These are phyloP conservation scores for Drosophila ambigua DNA, from an alignment of 1,140 invertebrate species.

Conservation along the genomic window DNA sequence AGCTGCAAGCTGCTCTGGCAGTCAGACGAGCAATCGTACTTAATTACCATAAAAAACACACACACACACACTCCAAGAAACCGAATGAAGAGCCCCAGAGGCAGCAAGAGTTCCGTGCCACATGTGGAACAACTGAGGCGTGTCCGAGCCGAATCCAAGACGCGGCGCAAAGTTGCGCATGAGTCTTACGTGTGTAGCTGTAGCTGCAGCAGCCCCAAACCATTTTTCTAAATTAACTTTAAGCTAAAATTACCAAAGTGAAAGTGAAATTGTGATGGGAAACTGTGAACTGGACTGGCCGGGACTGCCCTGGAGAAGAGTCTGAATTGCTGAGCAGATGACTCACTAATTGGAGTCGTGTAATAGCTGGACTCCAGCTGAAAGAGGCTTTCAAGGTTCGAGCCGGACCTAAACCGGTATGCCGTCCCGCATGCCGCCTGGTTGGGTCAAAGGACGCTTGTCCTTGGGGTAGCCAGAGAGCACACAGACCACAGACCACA, in stretches of 20 bases:
- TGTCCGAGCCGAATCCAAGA: slow-evolving; percentile 17
- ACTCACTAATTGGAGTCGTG: slow-evolving; percentile 15
- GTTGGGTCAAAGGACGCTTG: slow-evolving; percentile 62
- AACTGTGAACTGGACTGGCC: not conserved
- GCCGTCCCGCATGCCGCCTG: not conserved
- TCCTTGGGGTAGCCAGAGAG: slow-evolving; percentile 45
- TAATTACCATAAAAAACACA: slow-evolving; percentile 58
- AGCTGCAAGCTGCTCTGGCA: slow-evolving; percentile 14
- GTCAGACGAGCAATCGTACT: slow-evolving; percentile 44
- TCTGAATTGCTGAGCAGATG: slow-evolving; percentile 8
- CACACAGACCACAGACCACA: too few relatives aligned
- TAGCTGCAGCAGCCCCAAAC: not conserved
- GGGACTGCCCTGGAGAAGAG: not conserved
- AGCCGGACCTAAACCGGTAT: slow-evolving; percentile 33
- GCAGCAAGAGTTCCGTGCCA: slow-evolving; percentile 57
- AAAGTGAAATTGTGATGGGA: slow-evolving; percentile 56
- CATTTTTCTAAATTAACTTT: slow-evolving; percentile 25
- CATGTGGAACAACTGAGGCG: slow-evolving; percentile 61
- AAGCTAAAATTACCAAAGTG: slow-evolving; percentile 25
- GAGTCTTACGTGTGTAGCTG: slow-evolving; percentile 12
- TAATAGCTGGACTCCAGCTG: not conserved
- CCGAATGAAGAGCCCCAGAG: slow-evolving; percentile 12
- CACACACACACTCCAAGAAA: slow-evolving; percentile 2
- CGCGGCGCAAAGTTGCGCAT: slow-evolving; percentile 12
- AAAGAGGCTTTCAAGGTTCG: slow-evolving; percentile 20